phyloP scores from a whole-genome alignment of 2,888 invertebrate species.

The Conomelus anceps region DNA sequence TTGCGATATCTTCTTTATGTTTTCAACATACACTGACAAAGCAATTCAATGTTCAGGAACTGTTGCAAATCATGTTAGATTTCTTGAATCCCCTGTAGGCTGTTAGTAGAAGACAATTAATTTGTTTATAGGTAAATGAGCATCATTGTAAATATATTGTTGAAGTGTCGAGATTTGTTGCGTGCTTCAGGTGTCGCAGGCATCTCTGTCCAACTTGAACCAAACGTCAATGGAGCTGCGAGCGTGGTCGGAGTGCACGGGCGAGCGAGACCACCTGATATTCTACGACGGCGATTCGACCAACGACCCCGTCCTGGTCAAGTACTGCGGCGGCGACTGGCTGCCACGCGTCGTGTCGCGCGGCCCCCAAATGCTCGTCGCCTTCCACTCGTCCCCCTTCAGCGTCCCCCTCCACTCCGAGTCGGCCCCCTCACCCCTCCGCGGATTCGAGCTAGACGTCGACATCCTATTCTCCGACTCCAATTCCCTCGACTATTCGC shows the following conservation, averaged over 20 bases:
- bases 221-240: constrained; percentile 64
- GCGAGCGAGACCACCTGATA: constrained; percentile 74
- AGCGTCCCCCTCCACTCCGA: constrained; percentile 59
- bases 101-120: too few species aligned
- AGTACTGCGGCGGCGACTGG: constrained; percentile 77
- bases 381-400: constrained; percentile 78
- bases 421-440: constrained; percentile 57
- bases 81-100: too few species aligned
- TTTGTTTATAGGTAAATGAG: too few species aligned
- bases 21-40: too few species aligned
- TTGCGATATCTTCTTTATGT: too few species aligned
- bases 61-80: too few species aligned
- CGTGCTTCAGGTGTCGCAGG: constrained; percentile 25
- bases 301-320: constrained; percentile 74
- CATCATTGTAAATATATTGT: too few species aligned
- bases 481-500: constrained; percentile 76
- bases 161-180: too few species aligned
- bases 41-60: too few species aligned
- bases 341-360: constrained; percentile 71
- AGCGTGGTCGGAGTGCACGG: constrained; percentile 71
- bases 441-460: constrained; percentile 80
- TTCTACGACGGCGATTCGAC: constrained; percentile 79
- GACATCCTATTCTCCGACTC: constrained; percentile 83
- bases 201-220: constrained; percentile 50
- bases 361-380: constrained; percentile 78